Conservation (phyloP, 2,113 vertebrate genomes). For the Oophaga pumilio region DNA sequence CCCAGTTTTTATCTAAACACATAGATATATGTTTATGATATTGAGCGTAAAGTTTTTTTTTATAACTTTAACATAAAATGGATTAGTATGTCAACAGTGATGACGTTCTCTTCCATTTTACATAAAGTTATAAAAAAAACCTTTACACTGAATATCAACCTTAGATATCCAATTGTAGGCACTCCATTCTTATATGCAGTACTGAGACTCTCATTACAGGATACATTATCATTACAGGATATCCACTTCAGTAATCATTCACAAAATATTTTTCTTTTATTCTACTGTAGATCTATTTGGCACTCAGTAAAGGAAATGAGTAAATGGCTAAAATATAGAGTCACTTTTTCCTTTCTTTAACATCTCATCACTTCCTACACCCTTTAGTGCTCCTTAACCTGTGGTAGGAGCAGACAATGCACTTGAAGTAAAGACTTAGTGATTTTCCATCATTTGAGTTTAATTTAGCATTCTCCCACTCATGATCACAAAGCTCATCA, state of each 20-base stretch:
- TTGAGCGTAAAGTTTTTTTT: no score
- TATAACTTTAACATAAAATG: no score
- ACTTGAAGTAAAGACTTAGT: background rate
- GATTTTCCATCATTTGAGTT: background rate
- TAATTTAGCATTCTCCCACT: background rate
- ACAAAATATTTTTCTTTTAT: constrained; percentile 40
- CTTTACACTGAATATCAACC: no score
- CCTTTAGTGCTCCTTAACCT: constrained; percentile 40
- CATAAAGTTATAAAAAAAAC: no score
- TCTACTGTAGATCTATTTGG: constrained; percentile 19
- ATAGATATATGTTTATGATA: no score
- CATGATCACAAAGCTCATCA: background rate
- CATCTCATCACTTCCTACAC: constrained; percentile 44
- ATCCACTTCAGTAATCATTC: constrained; percentile 29
- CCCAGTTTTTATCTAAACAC: no score
- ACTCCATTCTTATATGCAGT: background rate
- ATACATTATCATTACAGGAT: constrained; percentile 1
- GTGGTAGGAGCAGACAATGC: constrained; percentile 8
- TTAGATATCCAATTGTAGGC: background rate
- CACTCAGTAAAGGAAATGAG: constrained; percentile 47
- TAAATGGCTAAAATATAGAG: constrained; percentile 32
- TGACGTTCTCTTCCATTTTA: no score
- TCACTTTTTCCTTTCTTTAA: constrained; percentile 33
- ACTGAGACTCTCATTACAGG: background rate
- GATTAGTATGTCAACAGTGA: no score